Percentiles rank a stretch among this genome's conserved stretches.
Conservation (phyloP, 1,140 invertebrate genomes). For the Hormaphis cornu region DNA sequence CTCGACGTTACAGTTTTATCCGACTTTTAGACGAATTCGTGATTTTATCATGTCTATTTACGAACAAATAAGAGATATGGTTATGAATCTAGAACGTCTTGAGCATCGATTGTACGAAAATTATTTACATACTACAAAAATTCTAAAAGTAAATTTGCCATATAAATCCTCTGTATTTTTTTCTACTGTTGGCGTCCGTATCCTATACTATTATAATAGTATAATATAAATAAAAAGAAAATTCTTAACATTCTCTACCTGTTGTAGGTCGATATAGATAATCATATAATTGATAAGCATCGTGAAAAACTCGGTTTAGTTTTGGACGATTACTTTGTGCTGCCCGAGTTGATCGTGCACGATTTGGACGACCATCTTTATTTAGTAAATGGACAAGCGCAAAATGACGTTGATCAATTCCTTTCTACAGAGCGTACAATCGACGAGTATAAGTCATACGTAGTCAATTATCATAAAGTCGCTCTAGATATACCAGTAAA, state of each 20-base stretch:
- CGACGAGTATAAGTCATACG: slow-evolving; percentile 55
- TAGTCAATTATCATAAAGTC: slow-evolving; percentile 56
- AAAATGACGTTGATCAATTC: slow-evolving; percentile 56
- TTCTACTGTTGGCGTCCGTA: too few relatives aligned
- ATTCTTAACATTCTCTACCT: too few relatives aligned
- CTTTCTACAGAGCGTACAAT: slow-evolving; percentile 55
- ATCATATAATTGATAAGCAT: slow-evolving; percentile 50
- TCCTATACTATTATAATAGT: too few relatives aligned
- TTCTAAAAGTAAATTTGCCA: slow-evolving; percentile 8
- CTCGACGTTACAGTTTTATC: slow-evolving; percentile 9
- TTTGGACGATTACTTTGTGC: slow-evolving; percentile 59
- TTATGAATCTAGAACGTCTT: slow-evolving; percentile 12
- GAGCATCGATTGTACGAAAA: slow-evolving; percentile 9
- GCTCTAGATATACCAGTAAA: slow-evolving; percentile 54
- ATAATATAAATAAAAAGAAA: too few relatives aligned
- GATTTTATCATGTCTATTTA: slow-evolving; percentile 26
- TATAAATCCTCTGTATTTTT: neutral
- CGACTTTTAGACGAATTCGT: neutral
- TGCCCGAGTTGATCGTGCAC: slow-evolving; percentile 57
- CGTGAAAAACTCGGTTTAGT: slow-evolving; percentile 50
- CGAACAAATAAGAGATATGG: slow-evolving; percentile 6
- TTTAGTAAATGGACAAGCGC: slow-evolving; percentile 64
- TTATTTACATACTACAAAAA: neutral
- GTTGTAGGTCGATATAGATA: slow-evolving; percentile 21
- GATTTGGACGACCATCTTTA: slow-evolving; percentile 74